Evolutionary conservation across 1,140 invertebrate species (phyloP), one percentile per base, ranked within the genome.

Genomic region (Ectropis grisescens): DNA sequence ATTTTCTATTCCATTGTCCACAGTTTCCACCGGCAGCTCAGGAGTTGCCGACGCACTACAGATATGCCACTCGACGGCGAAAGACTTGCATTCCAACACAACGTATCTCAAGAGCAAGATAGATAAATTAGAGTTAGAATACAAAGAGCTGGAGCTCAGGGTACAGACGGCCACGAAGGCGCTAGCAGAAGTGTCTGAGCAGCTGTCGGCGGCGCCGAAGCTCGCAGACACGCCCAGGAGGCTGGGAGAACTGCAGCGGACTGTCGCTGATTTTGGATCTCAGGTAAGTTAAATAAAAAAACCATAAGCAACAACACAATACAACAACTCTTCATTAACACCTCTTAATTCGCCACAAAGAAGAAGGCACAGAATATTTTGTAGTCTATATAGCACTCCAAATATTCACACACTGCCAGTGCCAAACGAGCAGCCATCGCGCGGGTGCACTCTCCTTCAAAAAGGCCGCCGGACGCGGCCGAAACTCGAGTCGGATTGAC

Each of bases 1-100:
- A n/a, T n/a, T n/a, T 12, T 32, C 2, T 31, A 23, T 14, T 2
- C 2, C 19, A 13, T 55, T 55, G 40, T 49, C 42, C 26, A 35
- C 81, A 90, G 88, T 89, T 38, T 86, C 86, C 48, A 87, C 86
- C 23, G 87, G 85, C 37, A 90, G 83, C 60, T 83, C 86, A 58
- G 84, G 84, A 22, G 85, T 89, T 29, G 86, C 86, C 11, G 87
- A 89, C 48, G 85, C 84, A 1, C 45, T 90, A 13, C 88, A 89
- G 57, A 82, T 87, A 50, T 90, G 86, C 47, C 87, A 89, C 58
- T 86, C 86, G 1, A 58, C 86, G 1, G 85, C 87, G 11, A 86
- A 83, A 54, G 85, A 88, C 34, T 68, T 90, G 2, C 84, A 85
- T 27, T 82, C 84, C 23, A 89, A 90, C 55, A 86, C 88, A 27